phyloP scores from a whole-genome alignment of 2,797 vertebrate genomes.

The Coregonus sp. region DNA sequence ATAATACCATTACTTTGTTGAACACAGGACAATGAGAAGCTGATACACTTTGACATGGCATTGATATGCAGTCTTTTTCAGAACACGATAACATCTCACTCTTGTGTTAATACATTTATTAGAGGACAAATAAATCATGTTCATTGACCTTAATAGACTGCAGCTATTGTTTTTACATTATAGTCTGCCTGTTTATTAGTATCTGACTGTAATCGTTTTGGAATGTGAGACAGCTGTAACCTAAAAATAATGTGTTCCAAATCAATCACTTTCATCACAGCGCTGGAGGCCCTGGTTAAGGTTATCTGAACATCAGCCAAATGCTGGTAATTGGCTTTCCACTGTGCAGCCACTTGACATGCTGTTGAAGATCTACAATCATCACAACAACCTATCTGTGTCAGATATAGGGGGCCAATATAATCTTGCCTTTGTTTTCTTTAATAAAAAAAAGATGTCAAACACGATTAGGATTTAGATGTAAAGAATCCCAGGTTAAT shows the following conservation, averaged over 20 bases:
- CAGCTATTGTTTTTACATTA: constrained; percentile 42
- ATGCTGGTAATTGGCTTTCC: constrained; percentile 41
- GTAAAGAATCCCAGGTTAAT: constrained; percentile 25
- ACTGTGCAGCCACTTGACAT: constrained; percentile 42
- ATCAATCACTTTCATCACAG: constrained; percentile 37
- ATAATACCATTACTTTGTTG: background rate
- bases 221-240: constrained; percentile 49
- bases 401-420: constrained; percentile 42
- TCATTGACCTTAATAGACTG: constrained; percentile 52
- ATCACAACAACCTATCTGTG: constrained; percentile 52
- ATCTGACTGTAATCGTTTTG: constrained; percentile 41
- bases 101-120: constrained; percentile 53
- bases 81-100: constrained; percentile 31
- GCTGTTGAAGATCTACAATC: constrained; percentile 48
- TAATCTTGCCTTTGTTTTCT: constrained; percentile 40
- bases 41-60: background rate
- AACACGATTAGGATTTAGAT: constrained; percentile 41
- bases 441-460: constrained; percentile 50
- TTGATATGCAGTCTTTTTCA: background rate
- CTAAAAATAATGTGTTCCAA: constrained; percentile 36
- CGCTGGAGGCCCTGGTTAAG: constrained; percentile 15
- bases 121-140: constrained; percentile 28
- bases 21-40: background rate
- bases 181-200: constrained; percentile 6
- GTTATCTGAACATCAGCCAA: constrained; percentile 53